Evolutionary conservation across 2,113 vertebrate species (phyloP), one percentile per base, ranked within the genome.

Genomic region (Antechinus flavipes): DNA sequence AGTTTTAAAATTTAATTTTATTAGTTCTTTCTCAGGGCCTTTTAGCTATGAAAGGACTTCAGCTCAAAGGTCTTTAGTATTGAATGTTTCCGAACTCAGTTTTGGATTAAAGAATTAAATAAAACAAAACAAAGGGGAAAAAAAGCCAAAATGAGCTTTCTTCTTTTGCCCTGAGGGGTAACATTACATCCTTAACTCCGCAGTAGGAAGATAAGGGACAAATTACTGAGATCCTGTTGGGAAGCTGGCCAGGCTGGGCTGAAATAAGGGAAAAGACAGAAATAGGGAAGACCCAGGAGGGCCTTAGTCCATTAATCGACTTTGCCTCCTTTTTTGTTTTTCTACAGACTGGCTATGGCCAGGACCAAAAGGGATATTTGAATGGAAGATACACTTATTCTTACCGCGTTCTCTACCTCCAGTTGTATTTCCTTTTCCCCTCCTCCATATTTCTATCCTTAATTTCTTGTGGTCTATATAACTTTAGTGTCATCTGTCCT

Each of bases 351-450:
- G 68, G 16, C 14, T n/a, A 35, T 19, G 68, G 35, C 35, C 35
- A n/a, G 6, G 35, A 84, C 2, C 68, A 42, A 1, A 42, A 42
- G 19, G 12, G 14, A 26, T 16, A 16, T 68, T n/a, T 14, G 2
- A n/a, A n/a, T 22, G n/a, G 68, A 84, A 84, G 35, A 3, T 23
- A 7, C n/a, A 42, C 0, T 42, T 42, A 42, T n/a, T 84, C 68
- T 35, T 42, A n/a, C 68, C 12, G 0, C 25, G 0, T 7, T 42
- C 6, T 42, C n/a, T 42, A 42, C 1, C 0, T 7, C 19, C 35
- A 42, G 12, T 42, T 16, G 0, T 22, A 84, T 42, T 42, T 84
- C 68, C n/a, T 84, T 42, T 1, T 42, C n/a, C 19, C 19, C 19
- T 84, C 7, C 7, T 8, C 68, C 7, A 23, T 84, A 84, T n/a